Evolutionary conservation across 2,797 vertebrate genomes (phyloP).

Genomic region (Selene dorsalis): DNA sequence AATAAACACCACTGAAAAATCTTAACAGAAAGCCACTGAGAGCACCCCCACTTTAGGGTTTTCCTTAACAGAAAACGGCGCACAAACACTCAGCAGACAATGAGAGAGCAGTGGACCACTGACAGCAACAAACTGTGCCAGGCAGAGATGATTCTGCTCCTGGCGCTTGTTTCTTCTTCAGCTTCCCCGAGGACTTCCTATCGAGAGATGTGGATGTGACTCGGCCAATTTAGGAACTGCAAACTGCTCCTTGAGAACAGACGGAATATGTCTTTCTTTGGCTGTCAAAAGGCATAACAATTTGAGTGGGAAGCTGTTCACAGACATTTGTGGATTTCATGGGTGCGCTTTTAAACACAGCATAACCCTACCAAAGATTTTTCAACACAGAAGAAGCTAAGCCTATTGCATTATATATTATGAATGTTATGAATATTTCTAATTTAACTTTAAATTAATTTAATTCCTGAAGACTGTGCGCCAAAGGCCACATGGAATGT

Average conservation of each 20-base stretch:
- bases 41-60: conserved; percentile 34
- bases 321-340: conserved; percentile 56
- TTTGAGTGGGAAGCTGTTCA: conserved; percentile 61
- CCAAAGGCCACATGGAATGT: conserved; percentile 34
- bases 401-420: conserved; percentile 51
- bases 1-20: conserved; percentile 55
- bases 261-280: conserved; percentile 56
- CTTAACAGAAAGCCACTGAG: conserved; percentile 55
- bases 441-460: conserved; percentile 47
- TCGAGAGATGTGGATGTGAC: conserved; percentile 56
- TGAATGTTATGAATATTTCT: conserved; percentile 50
- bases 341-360: conserved; percentile 45
- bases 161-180: conserved; percentile 45
- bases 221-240: conserved; percentile 58
- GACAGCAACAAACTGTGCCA: conserved; percentile 67
- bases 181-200: conserved; percentile 60
- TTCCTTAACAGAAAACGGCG: conserved; percentile 38
- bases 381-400: conserved; percentile 36
- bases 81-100: conserved; percentile 46
- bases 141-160: conserved; percentile 53
- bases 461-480: conserved; percentile 25
- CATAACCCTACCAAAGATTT: conserved; percentile 40
- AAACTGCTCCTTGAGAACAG: conserved; percentile 63
- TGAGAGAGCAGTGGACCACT: conserved; percentile 46
- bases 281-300: conserved; percentile 58